Evolutionary conservation across 1,140 invertebrate species (phyloP).

Genomic region (Camponotus floridanus): DNA sequence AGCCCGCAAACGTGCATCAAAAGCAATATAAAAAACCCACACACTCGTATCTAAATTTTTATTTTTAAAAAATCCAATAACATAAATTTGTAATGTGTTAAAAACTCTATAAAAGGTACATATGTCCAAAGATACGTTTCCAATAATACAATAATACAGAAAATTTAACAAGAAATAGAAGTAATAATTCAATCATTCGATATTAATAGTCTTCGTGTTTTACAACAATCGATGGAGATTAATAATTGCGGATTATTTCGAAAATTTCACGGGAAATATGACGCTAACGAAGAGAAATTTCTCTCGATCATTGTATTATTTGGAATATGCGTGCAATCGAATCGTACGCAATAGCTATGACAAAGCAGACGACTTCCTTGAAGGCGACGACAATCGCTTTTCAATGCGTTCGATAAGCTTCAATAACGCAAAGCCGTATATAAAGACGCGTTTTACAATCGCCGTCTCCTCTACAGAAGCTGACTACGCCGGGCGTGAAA

Average conservation of each 20-base stretch:
- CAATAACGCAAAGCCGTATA: constrained; percentile 47
- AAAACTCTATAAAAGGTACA: background rate
- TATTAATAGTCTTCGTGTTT: background rate
- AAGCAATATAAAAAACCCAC: background rate
- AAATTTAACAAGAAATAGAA: background rate
- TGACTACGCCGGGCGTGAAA: constrained; percentile 65
- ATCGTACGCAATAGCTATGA: constrained; percentile 59
- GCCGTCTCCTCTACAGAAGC: constrained; percentile 39
- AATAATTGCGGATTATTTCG: constrained; percentile 6
- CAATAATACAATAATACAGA: background rate
- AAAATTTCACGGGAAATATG: background rate
- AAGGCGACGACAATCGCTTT: constrained; percentile 64
- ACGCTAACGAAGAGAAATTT: constrained; percentile 29
- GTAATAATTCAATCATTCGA: background rate
- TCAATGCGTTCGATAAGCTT: constrained; percentile 63
- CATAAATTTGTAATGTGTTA: background rate
- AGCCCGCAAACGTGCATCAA: background rate
- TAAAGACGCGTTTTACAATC: constrained; percentile 66
- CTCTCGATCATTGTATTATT: constrained; percentile 50
- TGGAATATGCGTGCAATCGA: constrained; percentile 49
- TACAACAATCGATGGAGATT: background rate
- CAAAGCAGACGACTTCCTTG: constrained; percentile 65
- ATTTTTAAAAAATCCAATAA: no score
- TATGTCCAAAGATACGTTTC: no score
- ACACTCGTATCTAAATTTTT: background rate